Conservation (phyloP, 2,888 invertebrate species). For the Heliconius aoede region DNA sequence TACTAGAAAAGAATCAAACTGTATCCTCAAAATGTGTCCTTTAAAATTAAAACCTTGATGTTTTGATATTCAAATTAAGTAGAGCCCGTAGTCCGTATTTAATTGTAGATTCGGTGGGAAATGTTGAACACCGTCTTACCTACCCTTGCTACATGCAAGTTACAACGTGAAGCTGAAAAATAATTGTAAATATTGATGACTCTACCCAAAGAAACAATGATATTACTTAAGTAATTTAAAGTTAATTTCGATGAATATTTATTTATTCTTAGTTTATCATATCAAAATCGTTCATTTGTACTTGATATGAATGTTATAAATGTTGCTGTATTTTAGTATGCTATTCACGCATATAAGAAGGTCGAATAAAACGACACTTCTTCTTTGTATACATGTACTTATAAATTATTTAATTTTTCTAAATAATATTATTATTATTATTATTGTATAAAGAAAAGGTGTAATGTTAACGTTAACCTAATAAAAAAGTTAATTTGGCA, state of each 20-base stretch:
- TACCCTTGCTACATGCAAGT: no score
- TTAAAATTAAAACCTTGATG: neutral
- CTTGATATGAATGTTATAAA: conserved; percentile 25
- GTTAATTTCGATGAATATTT: neutral
- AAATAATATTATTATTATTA: neutral
- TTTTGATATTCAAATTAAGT: neutral
- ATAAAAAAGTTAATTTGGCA: no score
- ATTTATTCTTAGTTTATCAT: neutral
- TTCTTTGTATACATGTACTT: conserved; percentile 10
- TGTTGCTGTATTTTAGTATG: conserved; percentile 22
- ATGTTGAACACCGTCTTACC: no score
- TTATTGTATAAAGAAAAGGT: neutral
- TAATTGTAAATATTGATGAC: no score
- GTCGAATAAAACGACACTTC: conserved; percentile 15
- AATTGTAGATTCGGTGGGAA: no score
- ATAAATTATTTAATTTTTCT: conserved; percentile 13
- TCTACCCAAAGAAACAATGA: no score
- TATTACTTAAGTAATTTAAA: no score
- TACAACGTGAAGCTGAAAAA: no score
- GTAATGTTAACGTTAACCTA: no score
- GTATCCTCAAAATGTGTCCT: neutral
- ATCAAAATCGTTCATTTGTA: neutral
- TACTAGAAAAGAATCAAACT: neutral
- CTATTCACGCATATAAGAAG: conserved; percentile 31
- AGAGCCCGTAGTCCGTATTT: neutral